Conservation (phyloP, 53 echinoderm and acorn worm species). For the Henricia sp. region DNA sequence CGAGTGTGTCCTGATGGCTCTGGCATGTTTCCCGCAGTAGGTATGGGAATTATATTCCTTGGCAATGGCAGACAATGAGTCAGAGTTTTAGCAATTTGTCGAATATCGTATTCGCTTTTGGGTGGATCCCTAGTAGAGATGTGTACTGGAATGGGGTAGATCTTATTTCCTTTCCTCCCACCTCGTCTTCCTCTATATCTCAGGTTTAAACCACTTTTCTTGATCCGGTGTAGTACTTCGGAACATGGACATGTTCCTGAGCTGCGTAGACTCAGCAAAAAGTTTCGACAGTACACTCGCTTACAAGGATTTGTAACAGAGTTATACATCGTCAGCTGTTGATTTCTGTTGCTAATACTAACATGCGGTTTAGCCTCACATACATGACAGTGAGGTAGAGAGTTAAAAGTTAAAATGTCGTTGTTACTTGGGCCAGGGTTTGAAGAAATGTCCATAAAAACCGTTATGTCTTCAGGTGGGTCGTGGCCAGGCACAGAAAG, state of each 20-base stretch:
- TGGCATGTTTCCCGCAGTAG: no score
- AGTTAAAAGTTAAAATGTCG: not conserved
- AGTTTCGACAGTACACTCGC: not conserved
- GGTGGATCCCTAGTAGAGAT: constrained; percentile 11
- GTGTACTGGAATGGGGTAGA: constrained; percentile 1
- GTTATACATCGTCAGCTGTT: not conserved
- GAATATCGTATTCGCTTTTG: constrained; percentile 12
- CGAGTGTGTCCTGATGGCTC: no score
- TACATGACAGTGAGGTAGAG: no score
- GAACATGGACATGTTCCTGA: constrained; percentile 12
- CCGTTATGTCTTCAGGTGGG: not conserved
- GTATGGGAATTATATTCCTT: constrained; percentile 4
- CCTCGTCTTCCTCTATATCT: constrained; percentile 25
- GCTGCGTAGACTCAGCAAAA: constrained; percentile 11
- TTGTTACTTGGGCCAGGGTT: constrained; percentile 18
- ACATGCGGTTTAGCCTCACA: constrained; percentile 6
- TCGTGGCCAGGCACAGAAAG: constrained; percentile 34
- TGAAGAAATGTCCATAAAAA: constrained; percentile 30
- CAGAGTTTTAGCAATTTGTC: constrained; percentile 1
- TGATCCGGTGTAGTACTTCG: constrained; percentile 12
- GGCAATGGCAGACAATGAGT: no score
- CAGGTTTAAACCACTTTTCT: constrained; percentile 5
- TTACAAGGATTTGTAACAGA: not conserved
- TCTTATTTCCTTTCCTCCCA: constrained; percentile 6
- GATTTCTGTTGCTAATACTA: not conserved